Base-by-base conservation (phyloP, 2,113 vertebrate species). In the Thunnus thynnus region DNA sequence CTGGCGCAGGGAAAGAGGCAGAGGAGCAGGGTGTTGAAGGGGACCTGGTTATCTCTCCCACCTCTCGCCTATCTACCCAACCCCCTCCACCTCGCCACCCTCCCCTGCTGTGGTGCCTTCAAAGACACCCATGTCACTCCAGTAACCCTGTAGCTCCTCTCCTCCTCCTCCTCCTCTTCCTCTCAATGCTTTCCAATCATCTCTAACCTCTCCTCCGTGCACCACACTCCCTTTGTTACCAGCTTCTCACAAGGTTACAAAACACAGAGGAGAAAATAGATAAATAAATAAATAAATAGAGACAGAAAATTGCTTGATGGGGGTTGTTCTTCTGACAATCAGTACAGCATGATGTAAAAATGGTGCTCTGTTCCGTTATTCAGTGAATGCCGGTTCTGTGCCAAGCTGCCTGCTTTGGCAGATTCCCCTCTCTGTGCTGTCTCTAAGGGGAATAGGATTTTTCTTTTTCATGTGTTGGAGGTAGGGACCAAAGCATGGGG, bases 61-160 rank as follows among this genome's bases (percentile, higher is more conserved):
- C 74, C 86, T 88, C 82, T 75, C 80, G 62, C 72, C 75, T 79
- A 74, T 82, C 83, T 80, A 64, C 71, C 86, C 63, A 66, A 51
- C 69, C 64, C 73, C 63, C 76, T 58, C 57, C 36, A 48, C 81
- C 78, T 12, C 12, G 9, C 66, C 76, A 36, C 18, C 36, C n/a
- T 48, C 55, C 62, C 75, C 84, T 32, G 36, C 84, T 81, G 73
- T 63, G 81, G 41, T 81, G 76, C 86, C 85, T 91, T 94, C 88
- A 94, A 93, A 94, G 90, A 83, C 81, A 80, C 87, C 86, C 82
- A 72, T 91, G 84, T 91, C 84, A 86, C 76, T 71, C 54, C 50
- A 65, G 51, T 68, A 82, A 82, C 61, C 56, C 81, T 66, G 60
- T 67, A 83, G 72, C 84, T 81, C 50, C 30, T 56, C 62, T 68